Evolutionary conservation across 1,140 invertebrate genomes (phyloP).

Genomic region (Archivesica marissinica): DNA sequence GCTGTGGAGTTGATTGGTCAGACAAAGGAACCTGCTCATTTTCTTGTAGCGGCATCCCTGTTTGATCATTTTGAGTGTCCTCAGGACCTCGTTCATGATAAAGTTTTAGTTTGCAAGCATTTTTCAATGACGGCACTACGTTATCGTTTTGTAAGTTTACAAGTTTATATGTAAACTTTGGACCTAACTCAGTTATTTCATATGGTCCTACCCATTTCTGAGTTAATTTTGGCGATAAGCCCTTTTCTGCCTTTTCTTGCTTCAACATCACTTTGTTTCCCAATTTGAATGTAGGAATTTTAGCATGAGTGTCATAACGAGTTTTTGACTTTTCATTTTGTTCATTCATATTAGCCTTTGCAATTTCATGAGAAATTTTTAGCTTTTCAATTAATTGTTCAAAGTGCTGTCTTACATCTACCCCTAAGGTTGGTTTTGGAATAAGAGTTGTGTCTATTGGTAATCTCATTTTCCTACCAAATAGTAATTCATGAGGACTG

Average conservation of each 20-base stretch:
- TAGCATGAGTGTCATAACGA: no score
- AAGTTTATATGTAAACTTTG: conserved; percentile 47
- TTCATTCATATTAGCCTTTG: conserved; percentile 1
- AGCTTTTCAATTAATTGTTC: conserved; percentile 13
- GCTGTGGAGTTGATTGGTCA: no score
- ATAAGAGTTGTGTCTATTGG: conserved; percentile 41
- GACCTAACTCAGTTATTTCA: conserved; percentile 34
- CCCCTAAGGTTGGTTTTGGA: conserved; percentile 22
- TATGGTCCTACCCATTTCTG: conserved; percentile 49
- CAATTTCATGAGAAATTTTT: conserved; percentile 28
- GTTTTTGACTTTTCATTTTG: conserved; percentile 4
- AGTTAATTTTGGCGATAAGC: conserved; percentile 35
- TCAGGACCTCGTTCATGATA: conserved; percentile 42
- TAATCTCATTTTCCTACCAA: conserved; percentile 22
- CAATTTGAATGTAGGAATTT: conserved; percentile 17
- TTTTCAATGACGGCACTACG: conserved; percentile 12
- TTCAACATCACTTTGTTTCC: conserved; percentile 24
- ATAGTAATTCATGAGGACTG: conserved; percentile 30
- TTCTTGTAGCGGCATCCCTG: conserved; percentile 14
- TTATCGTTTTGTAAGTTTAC: conserved; percentile 16
- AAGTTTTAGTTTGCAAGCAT: conserved; percentile 35
- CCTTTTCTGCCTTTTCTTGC: not conserved
- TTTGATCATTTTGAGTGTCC: conserved; percentile 7
- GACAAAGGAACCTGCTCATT: no score
- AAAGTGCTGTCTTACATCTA: conserved; percentile 3